Percentiles rank a stretch among this genome's conserved stretches.
phyloP scores from a whole-genome alignment of 1,140 invertebrate species.

The Choristoneura fumiferana region DNA sequence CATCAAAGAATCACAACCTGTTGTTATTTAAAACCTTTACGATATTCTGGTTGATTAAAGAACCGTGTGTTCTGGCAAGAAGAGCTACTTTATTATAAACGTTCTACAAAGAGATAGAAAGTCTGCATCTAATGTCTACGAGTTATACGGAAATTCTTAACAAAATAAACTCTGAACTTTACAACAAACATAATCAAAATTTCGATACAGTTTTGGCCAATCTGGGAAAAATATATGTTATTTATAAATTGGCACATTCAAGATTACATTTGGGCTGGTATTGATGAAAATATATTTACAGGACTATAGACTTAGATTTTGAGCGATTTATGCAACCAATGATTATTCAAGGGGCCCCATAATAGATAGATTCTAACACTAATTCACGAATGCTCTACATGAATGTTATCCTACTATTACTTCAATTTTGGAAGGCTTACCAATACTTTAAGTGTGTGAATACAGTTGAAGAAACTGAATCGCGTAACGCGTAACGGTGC shows the following conservation, averaged over 20 bases:
- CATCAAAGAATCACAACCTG: slow-evolving; percentile 1
- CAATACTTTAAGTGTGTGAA: slow-evolving; percentile 13
- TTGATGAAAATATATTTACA: too few relatives aligned
- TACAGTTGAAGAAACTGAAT: too few relatives aligned
- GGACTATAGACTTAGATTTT: too few relatives aligned
- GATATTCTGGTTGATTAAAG: not conserved
- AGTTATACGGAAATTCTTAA: slow-evolving; percentile 28
- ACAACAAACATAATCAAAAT: slow-evolving; percentile 39
- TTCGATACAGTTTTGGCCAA: slow-evolving; percentile 12
- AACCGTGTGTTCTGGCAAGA: slow-evolving; percentile 9
- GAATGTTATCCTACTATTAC: too few relatives aligned
- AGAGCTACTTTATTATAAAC: slow-evolving; percentile 1
- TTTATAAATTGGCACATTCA: slow-evolving; percentile 39
- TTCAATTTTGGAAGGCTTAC: slow-evolving; percentile 2
- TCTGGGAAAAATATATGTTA: slow-evolving; percentile 17
- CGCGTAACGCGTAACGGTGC: too few relatives aligned
- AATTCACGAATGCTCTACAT: too few relatives aligned
- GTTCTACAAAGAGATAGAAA: not conserved
- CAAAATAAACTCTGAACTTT: slow-evolving; percentile 52
- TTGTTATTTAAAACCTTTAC: not conserved
- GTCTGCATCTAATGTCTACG: slow-evolving; percentile 3
- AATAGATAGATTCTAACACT: too few relatives aligned
- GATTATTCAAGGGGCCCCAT: too few relatives aligned
- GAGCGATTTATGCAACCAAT: too few relatives aligned
- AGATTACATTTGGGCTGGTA: not conserved